Evolutionary conservation across 1,140 invertebrate genomes (phyloP).

Genomic region (Eurosta solidaginis): DNA sequence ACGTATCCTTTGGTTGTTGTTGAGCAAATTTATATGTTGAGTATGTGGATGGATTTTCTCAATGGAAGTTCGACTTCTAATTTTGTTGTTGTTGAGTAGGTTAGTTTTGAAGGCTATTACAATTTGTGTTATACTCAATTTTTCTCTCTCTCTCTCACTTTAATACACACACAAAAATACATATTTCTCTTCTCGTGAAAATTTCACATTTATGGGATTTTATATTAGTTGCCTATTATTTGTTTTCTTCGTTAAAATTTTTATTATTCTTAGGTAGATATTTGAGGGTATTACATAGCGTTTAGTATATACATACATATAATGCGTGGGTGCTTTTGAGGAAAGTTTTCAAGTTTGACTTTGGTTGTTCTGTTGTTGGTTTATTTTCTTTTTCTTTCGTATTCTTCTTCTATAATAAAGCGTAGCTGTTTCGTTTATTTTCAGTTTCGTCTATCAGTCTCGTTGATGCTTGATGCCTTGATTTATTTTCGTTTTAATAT

Average conservation of each 20-base stretch:
- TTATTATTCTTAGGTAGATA: too few relatives aligned
- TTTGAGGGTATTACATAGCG: too few relatives aligned
- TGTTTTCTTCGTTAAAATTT: too few relatives aligned
- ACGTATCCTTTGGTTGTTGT: too few relatives aligned
- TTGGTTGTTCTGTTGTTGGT: neutral
- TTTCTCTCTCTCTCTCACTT: neutral
- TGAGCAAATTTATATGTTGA: too few relatives aligned
- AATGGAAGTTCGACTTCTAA: neutral
- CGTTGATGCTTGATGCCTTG: neutral
- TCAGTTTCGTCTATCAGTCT: neutral
- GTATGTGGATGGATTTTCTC: neutral
- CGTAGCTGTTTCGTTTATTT: neutral
- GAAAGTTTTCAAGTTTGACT: neutral
- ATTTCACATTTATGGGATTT: too few relatives aligned
- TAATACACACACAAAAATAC: too few relatives aligned
- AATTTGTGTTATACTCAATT: neutral
- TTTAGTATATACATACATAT: too few relatives aligned
- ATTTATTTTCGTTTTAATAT: neutral
- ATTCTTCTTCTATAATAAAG: too few relatives aligned
- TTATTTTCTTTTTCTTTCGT: neutral
- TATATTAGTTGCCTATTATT: too few relatives aligned
- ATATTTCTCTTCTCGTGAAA: too few relatives aligned
- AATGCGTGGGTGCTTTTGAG: slow-evolving; percentile 13
- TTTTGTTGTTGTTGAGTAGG: neutral
- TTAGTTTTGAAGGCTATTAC: neutral